These are phyloP conservation scores for Oscheius sp. DNA, from an alignment of 1,140 invertebrate genomes.

Conservation along the genomic window DNA sequence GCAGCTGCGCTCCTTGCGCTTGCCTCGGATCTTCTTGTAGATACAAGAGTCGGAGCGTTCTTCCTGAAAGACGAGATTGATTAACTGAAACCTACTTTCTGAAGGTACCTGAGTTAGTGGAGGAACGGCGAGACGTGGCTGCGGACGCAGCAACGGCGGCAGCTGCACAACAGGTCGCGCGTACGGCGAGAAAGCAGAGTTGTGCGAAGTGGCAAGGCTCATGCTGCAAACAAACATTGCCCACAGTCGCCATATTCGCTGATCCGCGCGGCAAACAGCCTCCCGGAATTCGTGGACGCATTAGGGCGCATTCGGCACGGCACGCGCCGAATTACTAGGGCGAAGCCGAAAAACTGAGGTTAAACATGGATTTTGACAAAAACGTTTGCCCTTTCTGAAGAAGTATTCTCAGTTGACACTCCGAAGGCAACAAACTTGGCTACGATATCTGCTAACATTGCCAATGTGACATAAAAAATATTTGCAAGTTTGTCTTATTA, in stretches of 20 bases:
- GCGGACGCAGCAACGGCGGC: constrained; percentile 19
- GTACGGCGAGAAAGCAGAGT: constrained; percentile 26
- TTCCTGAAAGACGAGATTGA: constrained; percentile 18
- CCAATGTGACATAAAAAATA: too few species aligned
- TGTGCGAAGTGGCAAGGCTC: constrained; percentile 13
- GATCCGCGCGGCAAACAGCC: not conserved
- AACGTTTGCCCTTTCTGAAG: too few species aligned
- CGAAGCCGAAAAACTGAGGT: not conserved
- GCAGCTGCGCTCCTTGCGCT: constrained; percentile 18
- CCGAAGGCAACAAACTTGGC: too few species aligned
- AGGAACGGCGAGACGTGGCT: constrained; percentile 22
- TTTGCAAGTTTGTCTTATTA: too few species aligned
- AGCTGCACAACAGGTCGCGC: not conserved
- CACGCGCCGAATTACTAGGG: too few species aligned
- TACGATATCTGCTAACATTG: too few species aligned
- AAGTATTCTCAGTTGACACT: too few species aligned
- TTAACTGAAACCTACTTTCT: too few species aligned
- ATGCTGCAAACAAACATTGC: constrained; percentile 13
- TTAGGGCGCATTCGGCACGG: too few species aligned
- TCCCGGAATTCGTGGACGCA: constrained; percentile 7
- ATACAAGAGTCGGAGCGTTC: constrained; percentile 27
- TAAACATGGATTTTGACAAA: too few species aligned
- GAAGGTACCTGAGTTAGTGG: not conserved
- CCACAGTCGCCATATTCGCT: not conserved
- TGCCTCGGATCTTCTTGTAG: constrained; percentile 26